Base-by-base conservation (phyloP, 2,888 invertebrate genomes). In the Xylota sylvarum region DNA sequence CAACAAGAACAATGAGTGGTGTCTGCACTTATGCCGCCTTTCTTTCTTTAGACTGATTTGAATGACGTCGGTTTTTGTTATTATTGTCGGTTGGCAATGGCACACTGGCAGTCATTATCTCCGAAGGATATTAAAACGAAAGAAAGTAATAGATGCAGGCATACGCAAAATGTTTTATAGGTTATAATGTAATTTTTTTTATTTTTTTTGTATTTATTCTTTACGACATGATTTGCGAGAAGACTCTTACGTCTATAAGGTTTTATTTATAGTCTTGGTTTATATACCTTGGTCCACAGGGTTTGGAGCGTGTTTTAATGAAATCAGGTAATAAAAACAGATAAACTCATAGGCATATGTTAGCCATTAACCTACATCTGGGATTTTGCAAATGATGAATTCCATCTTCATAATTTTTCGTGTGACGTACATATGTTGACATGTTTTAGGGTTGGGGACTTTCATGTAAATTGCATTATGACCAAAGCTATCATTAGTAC, bases 81-180 rank as follows among this genome's bases (percentile, higher is more conserved):
- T 65, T 83, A 52, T 77, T 74, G 19, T 46, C 40, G 43, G 37
- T 50, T 72, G 58, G 74, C 65, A 73, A 35, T 48, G 32, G 48
- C 9, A 37, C 35, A n/a, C 37, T 65, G 64, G 37, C 27, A 69
- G 46, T 23, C 55, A 67, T 55, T 37, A 69, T 62, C 55, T 55
- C 55, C 19, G 43, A 72, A 64, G 55, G 80, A 74, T 74, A 69
- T 69, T 62, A 78, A 80, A 84, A 84, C 64, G 48, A 55, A n/a
- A 64, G 14, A 64, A 48, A 62, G 73, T 46, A 40, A 62, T 37
- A 60, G 67, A 74, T 74, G 55, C 60, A 64, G 69, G 48, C 58
- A 56, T 46, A 46, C 37, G 27, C 55, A 76, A 65, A 65, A 48
- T 62, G 19, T 30, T 67, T 78, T 55, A 78, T 52, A 27, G 60